A percentile compares a stretch with the other conserved stretches of the same genome.
These are phyloP conservation scores for Pseudopipra pipra DNA, from an alignment of 2,113 vertebrate genomes.

Conservation along the genomic window DNA sequence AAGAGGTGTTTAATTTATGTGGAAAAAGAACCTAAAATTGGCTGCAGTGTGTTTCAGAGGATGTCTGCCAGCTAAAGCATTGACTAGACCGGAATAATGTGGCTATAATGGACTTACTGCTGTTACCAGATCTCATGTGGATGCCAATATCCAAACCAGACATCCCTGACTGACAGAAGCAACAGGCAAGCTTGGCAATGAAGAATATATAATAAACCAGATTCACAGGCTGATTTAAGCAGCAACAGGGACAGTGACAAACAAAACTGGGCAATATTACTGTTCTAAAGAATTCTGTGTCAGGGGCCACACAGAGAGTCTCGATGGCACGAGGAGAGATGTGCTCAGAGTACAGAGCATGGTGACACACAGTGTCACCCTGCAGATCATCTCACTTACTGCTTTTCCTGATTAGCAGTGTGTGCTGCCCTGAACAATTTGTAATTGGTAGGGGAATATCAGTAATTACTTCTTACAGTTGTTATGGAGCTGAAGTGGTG, in stretches of 20 bases:
- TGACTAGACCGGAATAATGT: not conserved
- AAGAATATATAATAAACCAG: not conserved
- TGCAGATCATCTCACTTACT: not conserved
- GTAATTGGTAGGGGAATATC: not conserved
- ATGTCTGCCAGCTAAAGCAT: not conserved
- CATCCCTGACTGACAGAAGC: not conserved
- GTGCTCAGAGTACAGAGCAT: accelerated
- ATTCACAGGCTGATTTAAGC: not conserved
- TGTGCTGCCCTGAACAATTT: not conserved
- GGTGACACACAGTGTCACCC: not conserved
- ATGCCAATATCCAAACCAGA: constrained; percentile 5
- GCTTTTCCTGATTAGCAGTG: not conserved
- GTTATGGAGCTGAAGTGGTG: not conserved
- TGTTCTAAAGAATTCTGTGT: not conserved
- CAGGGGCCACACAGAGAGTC: not conserved
- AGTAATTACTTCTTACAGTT: not conserved
- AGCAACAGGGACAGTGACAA: not conserved
- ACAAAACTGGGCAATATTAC: not conserved
- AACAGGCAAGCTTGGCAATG: not conserved
- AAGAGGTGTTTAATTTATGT: constrained; percentile 10
- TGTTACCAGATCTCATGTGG: not conserved
- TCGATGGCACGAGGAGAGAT: accelerated
- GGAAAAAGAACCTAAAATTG: not conserved
- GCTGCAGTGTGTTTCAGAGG: not conserved
- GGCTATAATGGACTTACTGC: not conserved